Percentiles rank a stretch among this genome's conserved stretches.
phyloP scores from a whole-genome alignment of 2,797 vertebrate genomes.

The Lindbergichthys nudifrons region DNA sequence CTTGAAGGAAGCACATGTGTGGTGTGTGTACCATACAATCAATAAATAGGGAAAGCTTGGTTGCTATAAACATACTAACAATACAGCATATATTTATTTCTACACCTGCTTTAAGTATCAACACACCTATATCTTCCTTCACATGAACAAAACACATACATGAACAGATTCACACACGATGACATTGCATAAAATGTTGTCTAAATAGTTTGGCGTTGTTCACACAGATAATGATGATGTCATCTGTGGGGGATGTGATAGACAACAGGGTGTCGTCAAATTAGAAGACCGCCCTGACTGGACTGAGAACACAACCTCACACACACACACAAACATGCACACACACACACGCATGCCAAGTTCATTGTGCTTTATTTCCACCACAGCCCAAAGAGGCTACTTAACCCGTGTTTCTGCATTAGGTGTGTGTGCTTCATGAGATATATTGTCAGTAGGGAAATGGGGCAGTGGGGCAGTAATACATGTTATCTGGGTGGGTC shows the following conservation, averaged over 20 bases:
- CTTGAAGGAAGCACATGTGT: neutral
- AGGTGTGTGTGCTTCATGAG: slow-evolving; percentile 20
- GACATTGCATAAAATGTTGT: neutral
- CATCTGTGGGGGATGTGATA: slow-evolving; percentile 18
- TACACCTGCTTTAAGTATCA: slow-evolving; percentile 35
- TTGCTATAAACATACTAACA: slow-evolving; percentile 47
- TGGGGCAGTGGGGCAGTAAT: slow-evolving; percentile 62
- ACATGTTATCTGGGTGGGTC: slow-evolving; percentile 60
- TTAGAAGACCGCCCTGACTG: slow-evolving; percentile 35
- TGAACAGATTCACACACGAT: slow-evolving; percentile 26
- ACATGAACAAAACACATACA: slow-evolving; percentile 9
- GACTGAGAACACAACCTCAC: slow-evolving; percentile 2
- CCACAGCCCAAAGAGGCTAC: slow-evolving; percentile 7
- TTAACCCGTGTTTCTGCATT: slow-evolving; percentile 16
- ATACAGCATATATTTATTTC: slow-evolving; percentile 16
- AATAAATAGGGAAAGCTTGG: slow-evolving; percentile 14
- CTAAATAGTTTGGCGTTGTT: neutral
- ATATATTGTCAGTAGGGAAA: slow-evolving; percentile 38
- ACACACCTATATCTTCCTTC: neutral
- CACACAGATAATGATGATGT: slow-evolving; percentile 29
- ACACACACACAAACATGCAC: neutral
- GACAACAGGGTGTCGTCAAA: slow-evolving; percentile 32
- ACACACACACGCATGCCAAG: neutral
- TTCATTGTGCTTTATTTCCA: neutral
- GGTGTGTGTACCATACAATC: neutral